These are phyloP conservation scores for Drosophila elegans DNA, from an alignment of 1,140 invertebrate species.

Conservation along the genomic window DNA sequence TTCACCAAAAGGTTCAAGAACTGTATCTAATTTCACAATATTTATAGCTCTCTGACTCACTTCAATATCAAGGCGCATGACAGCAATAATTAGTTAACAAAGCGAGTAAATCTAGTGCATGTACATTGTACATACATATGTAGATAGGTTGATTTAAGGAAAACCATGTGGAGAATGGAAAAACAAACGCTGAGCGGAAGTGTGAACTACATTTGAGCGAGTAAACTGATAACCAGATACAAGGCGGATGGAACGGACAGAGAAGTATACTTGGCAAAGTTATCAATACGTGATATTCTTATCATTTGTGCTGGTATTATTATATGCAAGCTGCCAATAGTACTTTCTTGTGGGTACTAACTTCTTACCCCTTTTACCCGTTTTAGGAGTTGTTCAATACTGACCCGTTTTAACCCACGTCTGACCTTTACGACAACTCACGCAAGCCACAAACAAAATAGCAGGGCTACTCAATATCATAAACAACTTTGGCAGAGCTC, in stretches of 20 bases:
- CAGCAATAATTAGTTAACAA: slow-evolving; percentile 22
- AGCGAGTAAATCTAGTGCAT: slow-evolving; percentile 2
- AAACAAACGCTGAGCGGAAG: slow-evolving; percentile 12
- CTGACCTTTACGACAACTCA: slow-evolving; percentile 37
- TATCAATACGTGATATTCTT: slow-evolving; percentile 5
- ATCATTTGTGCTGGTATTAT: neutral
- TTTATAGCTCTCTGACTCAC: slow-evolving; percentile 15
- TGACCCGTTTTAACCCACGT: slow-evolving; percentile 36
- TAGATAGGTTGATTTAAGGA: neutral
- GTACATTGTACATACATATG: neutral
- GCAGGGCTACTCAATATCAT: slow-evolving; percentile 2
- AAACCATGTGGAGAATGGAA: neutral
- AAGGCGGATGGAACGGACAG: neutral
- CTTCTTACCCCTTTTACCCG: slow-evolving; percentile 2
- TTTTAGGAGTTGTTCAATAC: slow-evolving; percentile 5
- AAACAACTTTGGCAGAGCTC: slow-evolving; percentile 11
- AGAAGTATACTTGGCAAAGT: neutral
- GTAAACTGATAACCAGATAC: slow-evolving; percentile 10
- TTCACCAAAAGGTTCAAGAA: neutral
- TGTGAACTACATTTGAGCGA: neutral
- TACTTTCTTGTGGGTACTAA: neutral
- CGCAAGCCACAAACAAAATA: slow-evolving; percentile 25
- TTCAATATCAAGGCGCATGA: slow-evolving; percentile 10
- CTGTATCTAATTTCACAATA: slow-evolving; percentile 3
- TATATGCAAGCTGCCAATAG: neutral